Conservation (phyloP, 2,888 invertebrate species). For the Frankliniella fusca region DNA sequence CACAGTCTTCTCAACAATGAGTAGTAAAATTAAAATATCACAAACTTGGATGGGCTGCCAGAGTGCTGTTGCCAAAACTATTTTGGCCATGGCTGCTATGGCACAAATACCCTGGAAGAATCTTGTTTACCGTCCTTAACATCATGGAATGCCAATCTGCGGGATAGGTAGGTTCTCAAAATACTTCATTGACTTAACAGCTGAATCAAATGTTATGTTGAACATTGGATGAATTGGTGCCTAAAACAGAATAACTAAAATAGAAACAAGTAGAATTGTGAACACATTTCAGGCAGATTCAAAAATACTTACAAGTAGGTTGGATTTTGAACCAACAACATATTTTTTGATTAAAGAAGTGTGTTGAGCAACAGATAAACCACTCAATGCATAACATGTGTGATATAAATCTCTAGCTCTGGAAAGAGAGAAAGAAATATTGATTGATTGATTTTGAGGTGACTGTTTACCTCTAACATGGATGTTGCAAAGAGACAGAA, state of each 20-base stretch:
- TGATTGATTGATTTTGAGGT: conserved; percentile 13
- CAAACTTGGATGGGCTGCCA: not conserved
- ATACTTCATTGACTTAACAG: conserved; percentile 51
- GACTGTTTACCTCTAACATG: not conserved
- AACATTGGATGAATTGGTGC: conserved; percentile 74
- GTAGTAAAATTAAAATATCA: conserved; percentile 8
- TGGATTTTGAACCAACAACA: conserved; percentile 62
- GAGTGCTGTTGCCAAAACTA: not conserved
- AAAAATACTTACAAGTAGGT: conserved; percentile 59
- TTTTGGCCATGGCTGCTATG: not conserved
- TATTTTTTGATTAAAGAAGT: conserved; percentile 41
- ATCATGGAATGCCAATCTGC: not conserved
- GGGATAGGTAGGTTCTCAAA: conserved; percentile 45
- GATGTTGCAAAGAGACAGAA: not conserved
- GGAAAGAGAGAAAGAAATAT: conserved; percentile 41
- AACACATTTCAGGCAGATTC: conserved; percentile 28
- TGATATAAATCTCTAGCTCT: conserved; percentile 91
- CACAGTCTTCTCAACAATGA: not conserved
- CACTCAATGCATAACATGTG: conserved; percentile 93
- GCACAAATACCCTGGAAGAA: conserved; percentile 1
- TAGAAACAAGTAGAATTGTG: conserved; percentile 27
- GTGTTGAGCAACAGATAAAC: conserved; percentile 89
- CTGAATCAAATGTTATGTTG: conserved; percentile 69
- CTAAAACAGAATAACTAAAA: conserved; percentile 45
- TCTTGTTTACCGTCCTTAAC: not conserved